Evolutionary conservation across 2,888 invertebrate genomes (phyloP), one percentile per base, ranked within the genome.

Genomic region (Hirtodrosophila histrioides): DNA sequence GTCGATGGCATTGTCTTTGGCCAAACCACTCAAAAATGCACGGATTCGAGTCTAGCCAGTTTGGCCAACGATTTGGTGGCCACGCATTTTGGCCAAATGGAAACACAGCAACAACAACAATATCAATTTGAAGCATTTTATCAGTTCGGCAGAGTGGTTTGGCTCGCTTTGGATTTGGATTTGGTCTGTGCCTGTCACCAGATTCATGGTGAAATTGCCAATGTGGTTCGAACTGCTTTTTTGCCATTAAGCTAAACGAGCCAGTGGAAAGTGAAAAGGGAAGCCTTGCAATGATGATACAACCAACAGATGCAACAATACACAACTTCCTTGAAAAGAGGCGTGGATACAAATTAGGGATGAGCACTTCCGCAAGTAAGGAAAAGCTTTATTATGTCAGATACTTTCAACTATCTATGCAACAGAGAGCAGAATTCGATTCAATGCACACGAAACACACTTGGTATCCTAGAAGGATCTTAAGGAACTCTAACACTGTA

Each of bases 21-120:
- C 17, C 67, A 67, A 51, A 45, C 57, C 61, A 63, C 53, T 69
- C 31, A 31, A 50, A 56, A 68, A 44, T 33, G 8, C 29, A 49
- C 48, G 54, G 31, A 49, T 78, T 81, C 87, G 69, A 62, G 83
- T 83, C 64, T 58, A 62, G 68, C 87, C 73, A 56, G 83, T 86
- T 83, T 23, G 48, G 24, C 31, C 40, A 60, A 46, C 46, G 57
- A 57, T 53, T 50, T 48, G 67, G n/a, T 31, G 62, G 54, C 43
- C 60, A 60, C 33, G 31, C 31, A 8, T 31, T 31, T 31, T 31
- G 37, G 17, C 39, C 27, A 57, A 57, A 9, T 17, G 27, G 10
- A 24, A 55, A 55, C 37, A 43, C 6, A 0, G 4, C 37, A 17
- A 33, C 17, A 17, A 17, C 33, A 29, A 39, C 10, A 39, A 11